Conservation (phyloP, 2,797 vertebrate species). For the Knipowitschia caucasica region DNA sequence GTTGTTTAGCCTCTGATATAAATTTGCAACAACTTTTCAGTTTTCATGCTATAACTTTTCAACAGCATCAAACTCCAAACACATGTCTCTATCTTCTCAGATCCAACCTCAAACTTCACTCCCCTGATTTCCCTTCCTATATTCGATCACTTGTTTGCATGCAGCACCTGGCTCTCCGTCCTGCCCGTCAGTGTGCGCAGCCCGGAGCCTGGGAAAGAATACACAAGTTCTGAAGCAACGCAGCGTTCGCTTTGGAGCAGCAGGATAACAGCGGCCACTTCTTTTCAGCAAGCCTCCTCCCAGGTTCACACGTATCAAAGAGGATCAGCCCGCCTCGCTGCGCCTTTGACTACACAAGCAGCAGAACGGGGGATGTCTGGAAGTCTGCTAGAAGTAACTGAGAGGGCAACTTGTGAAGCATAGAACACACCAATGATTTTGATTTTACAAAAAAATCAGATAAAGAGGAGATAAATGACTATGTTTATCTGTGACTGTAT, state of each 20-base stretch:
- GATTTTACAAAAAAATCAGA: conserved; percentile 29
- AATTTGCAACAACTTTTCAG: too few species aligned
- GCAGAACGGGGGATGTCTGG: conserved; percentile 26
- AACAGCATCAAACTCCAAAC: neutral
- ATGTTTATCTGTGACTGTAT: neutral
- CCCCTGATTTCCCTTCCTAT: conserved; percentile 14
- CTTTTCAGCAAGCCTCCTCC: conserved; percentile 41
- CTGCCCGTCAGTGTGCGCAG: conserved; percentile 9
- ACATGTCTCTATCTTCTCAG: neutral
- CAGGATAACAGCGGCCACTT: conserved; percentile 40
- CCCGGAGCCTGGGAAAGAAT: conserved; percentile 52
- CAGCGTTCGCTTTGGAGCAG: conserved; percentile 27
- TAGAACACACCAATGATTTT: too few species aligned
- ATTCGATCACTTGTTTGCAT: conserved; percentile 28
- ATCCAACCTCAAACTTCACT: conserved; percentile 13
- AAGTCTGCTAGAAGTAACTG: conserved; percentile 50
- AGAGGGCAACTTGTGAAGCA: conserved; percentile 43
- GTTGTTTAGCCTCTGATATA: too few species aligned
- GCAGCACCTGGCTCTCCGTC: conserved; percentile 31
- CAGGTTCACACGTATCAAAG: conserved; percentile 58
- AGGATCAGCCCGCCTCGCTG: conserved; percentile 64
- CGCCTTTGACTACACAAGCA: conserved; percentile 57
- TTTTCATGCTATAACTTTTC: too few species aligned
- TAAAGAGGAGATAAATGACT: conserved; percentile 11
- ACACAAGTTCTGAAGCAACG: conserved; percentile 55